Conservation (phyloP, 2,113 vertebrate species). For the Sminthopsis crassicaudata region DNA sequence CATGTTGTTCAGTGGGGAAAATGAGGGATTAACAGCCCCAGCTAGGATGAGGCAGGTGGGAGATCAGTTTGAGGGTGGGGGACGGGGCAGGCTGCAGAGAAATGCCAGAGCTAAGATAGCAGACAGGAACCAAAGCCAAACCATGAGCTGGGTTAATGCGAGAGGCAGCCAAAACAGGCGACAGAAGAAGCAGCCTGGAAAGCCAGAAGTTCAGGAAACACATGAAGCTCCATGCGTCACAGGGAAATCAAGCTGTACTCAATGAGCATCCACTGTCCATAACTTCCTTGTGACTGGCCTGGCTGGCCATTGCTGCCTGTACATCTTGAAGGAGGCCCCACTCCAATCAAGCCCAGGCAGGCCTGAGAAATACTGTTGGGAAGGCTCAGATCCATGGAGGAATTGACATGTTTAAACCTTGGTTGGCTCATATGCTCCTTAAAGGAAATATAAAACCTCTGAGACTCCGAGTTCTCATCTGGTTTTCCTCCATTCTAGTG, state of each 20-base stretch:
- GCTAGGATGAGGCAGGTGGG: neutral
- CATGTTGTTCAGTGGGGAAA: neutral
- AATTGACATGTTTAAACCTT: constrained; percentile 55
- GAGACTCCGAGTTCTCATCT: constrained; percentile 16
- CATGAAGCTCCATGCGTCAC: neutral
- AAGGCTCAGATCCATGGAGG: constrained; percentile 20
- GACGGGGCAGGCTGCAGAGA: neutral
- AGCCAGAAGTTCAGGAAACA: neutral
- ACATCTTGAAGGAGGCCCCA: neutral
- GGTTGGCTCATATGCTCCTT: constrained; percentile 41
- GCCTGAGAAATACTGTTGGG: neutral
- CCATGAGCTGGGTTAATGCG: neutral
- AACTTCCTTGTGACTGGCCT: neutral
- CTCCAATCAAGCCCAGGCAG: neutral
- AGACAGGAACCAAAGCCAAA: neutral
- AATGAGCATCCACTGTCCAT: neutral
- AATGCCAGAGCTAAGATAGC: neutral
- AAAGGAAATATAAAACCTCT: constrained; percentile 18
- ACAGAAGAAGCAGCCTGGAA: neutral
- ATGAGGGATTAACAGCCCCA: neutral
- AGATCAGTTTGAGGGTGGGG: neutral
- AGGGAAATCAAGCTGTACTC: neutral
- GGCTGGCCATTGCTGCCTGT: neutral
- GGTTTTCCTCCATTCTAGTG: constrained; percentile 33
- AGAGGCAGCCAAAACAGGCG: neutral